Conservation (phyloP, 2,113 vertebrate species). For the Gymnorhina tibicen region DNA sequence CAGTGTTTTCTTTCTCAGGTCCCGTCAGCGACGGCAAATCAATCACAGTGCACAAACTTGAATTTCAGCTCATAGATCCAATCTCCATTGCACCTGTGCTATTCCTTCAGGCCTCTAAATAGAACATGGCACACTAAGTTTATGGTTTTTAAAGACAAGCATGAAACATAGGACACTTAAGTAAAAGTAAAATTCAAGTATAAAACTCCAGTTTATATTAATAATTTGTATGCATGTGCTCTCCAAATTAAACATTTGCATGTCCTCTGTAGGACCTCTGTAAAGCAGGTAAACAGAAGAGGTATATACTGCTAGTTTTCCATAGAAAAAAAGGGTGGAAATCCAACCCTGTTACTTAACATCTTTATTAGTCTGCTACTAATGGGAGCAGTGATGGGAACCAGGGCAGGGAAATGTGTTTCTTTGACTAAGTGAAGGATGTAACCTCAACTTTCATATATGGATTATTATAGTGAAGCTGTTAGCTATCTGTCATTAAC, state of each 20-base stretch:
- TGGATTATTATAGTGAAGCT: slow-evolving; percentile 11
- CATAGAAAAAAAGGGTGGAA: background rate
- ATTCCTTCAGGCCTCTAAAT: background rate
- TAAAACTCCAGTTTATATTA: background rate
- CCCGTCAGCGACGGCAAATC: background rate
- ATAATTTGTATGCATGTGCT: background rate
- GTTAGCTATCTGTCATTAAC: slow-evolving; percentile 40
- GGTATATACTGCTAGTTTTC: background rate
- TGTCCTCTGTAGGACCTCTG: background rate
- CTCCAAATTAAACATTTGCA: background rate
- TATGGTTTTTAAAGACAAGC: background rate
- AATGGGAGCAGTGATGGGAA: slow-evolving; percentile 24
- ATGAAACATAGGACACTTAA: background rate
- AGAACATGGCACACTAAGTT: background rate
- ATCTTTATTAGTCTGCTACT: background rate
- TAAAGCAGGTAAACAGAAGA: background rate
- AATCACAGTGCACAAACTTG: slow-evolving; percentile 9
- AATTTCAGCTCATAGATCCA: slow-evolving; percentile 9
- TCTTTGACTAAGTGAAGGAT: slow-evolving; percentile 11
- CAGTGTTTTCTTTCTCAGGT: slow-evolving; percentile 23
- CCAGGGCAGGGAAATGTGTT: background rate
- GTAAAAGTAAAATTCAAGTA: background rate
- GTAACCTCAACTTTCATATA: slow-evolving; percentile 25
- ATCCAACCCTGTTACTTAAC: background rate
- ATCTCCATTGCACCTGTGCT: background rate